phyloP scores from a whole-genome alignment of 2,888 invertebrate species.

The Plebejus anna region DNA sequence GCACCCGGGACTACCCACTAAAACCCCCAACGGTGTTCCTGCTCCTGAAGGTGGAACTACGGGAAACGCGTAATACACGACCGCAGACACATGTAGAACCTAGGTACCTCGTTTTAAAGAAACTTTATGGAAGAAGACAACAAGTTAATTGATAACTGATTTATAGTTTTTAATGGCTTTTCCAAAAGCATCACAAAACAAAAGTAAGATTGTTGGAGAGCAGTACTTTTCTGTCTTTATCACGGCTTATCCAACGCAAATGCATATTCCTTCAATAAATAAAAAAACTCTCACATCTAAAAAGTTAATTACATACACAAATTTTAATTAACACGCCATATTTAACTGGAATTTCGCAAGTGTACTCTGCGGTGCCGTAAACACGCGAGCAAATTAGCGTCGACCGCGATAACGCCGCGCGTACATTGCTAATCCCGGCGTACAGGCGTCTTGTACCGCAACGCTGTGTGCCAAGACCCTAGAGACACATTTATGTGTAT shows the following conservation, averaged over 20 bases:
- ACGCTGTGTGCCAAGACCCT: neutral
- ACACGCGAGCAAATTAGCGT: constrained; percentile 72
- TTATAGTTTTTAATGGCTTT: too few relatives aligned
- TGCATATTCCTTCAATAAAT: neutral
- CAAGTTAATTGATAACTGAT: too few relatives aligned
- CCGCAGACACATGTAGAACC: too few relatives aligned
- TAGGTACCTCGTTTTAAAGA: too few relatives aligned
- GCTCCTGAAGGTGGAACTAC: too few relatives aligned
- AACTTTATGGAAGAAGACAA: too few relatives aligned
- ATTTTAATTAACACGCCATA: neutral
- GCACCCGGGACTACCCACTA: too few relatives aligned
- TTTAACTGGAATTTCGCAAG: constrained; percentile 2
- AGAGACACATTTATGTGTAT: neutral
- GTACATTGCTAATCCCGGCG: constrained; percentile 46
- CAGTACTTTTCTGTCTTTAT: neutral
- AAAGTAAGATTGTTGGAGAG: too few relatives aligned
- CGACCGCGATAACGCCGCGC: constrained; percentile 60
- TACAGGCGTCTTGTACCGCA: neutral
- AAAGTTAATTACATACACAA: constrained; percentile 2
- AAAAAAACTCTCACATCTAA: neutral
- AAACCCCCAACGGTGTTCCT: too few relatives aligned
- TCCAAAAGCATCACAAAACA: too few relatives aligned
- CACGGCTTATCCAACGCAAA: neutral
- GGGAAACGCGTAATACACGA: too few relatives aligned
- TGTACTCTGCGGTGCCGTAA: constrained; percentile 33